These are phyloP conservation scores for Gadus macrocephalus DNA, from an alignment of 2,113 vertebrate genomes.

Conservation along the genomic window DNA sequence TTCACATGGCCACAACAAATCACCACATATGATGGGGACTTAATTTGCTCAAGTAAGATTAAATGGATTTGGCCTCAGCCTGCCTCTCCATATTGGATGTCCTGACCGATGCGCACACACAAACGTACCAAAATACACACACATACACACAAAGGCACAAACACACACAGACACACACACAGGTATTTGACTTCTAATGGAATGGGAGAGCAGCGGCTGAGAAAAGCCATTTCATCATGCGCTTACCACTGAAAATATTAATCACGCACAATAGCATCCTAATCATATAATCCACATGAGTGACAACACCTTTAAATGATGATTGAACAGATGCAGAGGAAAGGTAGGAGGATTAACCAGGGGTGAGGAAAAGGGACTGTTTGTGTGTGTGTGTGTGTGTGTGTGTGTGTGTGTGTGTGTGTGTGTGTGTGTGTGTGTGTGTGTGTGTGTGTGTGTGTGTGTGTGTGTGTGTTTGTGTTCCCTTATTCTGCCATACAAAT, in stretches of 20 bases:
- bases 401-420: background rate
- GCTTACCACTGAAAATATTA: conserved; percentile 66
- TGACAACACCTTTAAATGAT: conserved; percentile 72
- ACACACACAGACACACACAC: conserved; percentile 14
- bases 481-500: background rate
- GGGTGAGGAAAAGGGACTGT: conserved; percentile 29
- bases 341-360: conserved; percentile 40
- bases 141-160: conserved; percentile 13
- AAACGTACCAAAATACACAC: conserved; percentile 7
- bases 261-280: conserved; percentile 69
- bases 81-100: conserved; percentile 27
- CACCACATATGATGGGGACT: conserved; percentile 57
- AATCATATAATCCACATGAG: conserved; percentile 71
- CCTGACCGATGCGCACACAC: conserved; percentile 10
- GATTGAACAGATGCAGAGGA: conserved; percentile 65
- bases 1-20: conserved; percentile 44
- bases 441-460: conserved; percentile 5
- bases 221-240: conserved; percentile 71
- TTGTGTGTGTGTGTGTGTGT: background rate
- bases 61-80: conserved; percentile 46
- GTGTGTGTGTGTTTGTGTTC: background rate
- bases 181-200: conserved; percentile 39
- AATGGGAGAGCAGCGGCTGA: conserved; percentile 60
- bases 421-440: conserved; percentile 2
- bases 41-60: conserved; percentile 53